Evolutionary conservation across 2,888 invertebrate species (phyloP).

Genomic region (Erebia aethiops): DNA sequence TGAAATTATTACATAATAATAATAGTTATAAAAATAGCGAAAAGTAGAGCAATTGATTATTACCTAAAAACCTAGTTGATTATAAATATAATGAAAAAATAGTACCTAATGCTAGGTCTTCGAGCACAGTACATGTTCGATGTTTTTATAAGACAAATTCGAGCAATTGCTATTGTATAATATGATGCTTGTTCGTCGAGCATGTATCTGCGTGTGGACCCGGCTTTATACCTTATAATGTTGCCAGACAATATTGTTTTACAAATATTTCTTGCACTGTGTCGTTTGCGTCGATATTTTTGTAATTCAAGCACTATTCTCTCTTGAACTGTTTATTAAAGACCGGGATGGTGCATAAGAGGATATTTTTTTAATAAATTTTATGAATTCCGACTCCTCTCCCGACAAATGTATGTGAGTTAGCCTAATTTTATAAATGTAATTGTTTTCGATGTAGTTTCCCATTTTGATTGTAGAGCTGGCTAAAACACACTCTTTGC

Average conservation of each 20-base stretch:
- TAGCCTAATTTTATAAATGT: constrained; percentile 25
- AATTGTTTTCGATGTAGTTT: constrained; percentile 2
- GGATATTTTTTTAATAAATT: constrained; percentile 69
- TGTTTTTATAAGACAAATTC: not conserved
- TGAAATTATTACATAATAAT: constrained; percentile 65
- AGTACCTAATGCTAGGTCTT: constrained; percentile 56
- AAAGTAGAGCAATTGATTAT: constrained; percentile 78
- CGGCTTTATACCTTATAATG: constrained; percentile 59
- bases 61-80: constrained; percentile 72
- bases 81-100: constrained; percentile 60
- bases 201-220: constrained; percentile 1
- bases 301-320: constrained; percentile 51
- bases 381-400: constrained; percentile 48
- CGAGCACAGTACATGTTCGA: not conserved
- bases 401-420: constrained; percentile 15
- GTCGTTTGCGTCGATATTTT: constrained; percentile 58
- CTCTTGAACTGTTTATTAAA: constrained; percentile 39
- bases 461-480: not conserved
- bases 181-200: constrained; percentile 1
- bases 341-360: constrained; percentile 62
- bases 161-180: not conserved
- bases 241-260: constrained; percentile 79
- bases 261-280: constrained; percentile 68
- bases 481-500: too few relatives aligned
- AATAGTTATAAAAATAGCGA: constrained; percentile 57